Percentiles rank a stretch among this genome's conserved stretches.
These are phyloP conservation scores for Zeus faber DNA, from an alignment of 2,113 vertebrate genomes.

Conservation along the genomic window DNA sequence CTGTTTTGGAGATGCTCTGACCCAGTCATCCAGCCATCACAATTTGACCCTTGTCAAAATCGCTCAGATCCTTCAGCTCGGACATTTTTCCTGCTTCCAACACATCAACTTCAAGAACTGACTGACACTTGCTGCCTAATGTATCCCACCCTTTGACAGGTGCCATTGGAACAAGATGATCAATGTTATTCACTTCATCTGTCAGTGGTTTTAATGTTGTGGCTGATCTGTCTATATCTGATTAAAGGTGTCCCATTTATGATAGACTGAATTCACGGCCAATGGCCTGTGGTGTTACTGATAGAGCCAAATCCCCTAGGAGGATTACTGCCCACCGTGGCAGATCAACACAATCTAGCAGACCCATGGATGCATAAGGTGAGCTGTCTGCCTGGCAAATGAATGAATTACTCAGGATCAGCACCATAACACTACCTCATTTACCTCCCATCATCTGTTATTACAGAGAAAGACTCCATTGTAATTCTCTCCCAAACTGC, in stretches of 20 bases:
- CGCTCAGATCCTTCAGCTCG: too few species aligned
- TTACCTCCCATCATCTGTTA: not conserved
- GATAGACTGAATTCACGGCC: constrained; percentile 31
- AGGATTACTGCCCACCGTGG: constrained; percentile 74
- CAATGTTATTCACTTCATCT: too few species aligned
- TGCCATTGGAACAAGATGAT: too few species aligned
- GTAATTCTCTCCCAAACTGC: not conserved
- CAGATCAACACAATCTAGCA: constrained; percentile 68
- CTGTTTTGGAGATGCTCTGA: too few species aligned
- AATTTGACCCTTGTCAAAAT: too few species aligned
- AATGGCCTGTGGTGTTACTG: constrained; percentile 32
- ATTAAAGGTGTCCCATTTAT: constrained; percentile 33
- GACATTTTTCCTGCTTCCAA: too few species aligned
- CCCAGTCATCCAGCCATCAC: too few species aligned
- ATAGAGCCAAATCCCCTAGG: constrained; percentile 77
- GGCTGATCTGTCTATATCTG: constrained; percentile 31
- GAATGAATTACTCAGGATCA: constrained; percentile 24
- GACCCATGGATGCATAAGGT: constrained; percentile 47
- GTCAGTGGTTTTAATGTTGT: too few species aligned
- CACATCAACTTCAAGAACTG: too few species aligned
- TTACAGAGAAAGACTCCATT: not conserved
- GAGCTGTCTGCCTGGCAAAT: constrained; percentile 29
- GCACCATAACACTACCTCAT: not conserved
- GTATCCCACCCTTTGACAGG: too few species aligned
- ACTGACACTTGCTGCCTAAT: too few species aligned